phyloP scores from a whole-genome alignment of 2,888 invertebrate genomes.

The Acleris laterana region DNA sequence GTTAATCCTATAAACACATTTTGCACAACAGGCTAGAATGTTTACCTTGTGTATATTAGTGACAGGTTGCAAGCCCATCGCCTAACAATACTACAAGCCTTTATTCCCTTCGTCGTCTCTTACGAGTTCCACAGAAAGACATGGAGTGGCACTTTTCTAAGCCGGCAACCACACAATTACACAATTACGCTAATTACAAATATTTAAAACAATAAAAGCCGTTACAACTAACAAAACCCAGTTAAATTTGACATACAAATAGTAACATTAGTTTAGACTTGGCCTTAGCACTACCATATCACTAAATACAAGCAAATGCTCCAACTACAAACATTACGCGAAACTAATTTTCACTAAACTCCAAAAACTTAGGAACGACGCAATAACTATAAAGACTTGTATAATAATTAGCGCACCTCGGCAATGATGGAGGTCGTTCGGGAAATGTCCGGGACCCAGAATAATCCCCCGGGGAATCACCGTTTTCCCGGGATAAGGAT shows the following conservation, averaged over 20 bases:
- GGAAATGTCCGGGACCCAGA: slow-evolving; percentile 24
- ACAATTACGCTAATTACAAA: no score
- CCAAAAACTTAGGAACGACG: slow-evolving; percentile 26
- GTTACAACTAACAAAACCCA: not conserved
- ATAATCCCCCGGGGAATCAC: slow-evolving; percentile 41
- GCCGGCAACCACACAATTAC: no score
- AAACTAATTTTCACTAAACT: slow-evolving; percentile 28
- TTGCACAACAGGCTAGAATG: no score
- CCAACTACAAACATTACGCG: slow-evolving; percentile 9
- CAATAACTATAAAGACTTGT: slow-evolving; percentile 34
- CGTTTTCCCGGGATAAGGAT: slow-evolving; percentile 44
- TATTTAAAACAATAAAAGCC: no score
- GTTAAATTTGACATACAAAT: not conserved
- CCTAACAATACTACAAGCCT: no score
- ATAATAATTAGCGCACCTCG: slow-evolving; percentile 36
- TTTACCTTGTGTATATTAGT: no score
- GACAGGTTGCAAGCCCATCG: no score
- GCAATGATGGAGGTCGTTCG: slow-evolving; percentile 35
- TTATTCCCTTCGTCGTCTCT: no score
- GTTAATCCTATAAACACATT: no score
- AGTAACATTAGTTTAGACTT: no score
- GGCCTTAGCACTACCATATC: not conserved
- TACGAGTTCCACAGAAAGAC: no score
- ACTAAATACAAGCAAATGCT: not conserved
- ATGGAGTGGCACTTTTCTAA: no score